Conservation (phyloP, 1,140 invertebrate species). For the Caenorhabditis elegans region DNA sequence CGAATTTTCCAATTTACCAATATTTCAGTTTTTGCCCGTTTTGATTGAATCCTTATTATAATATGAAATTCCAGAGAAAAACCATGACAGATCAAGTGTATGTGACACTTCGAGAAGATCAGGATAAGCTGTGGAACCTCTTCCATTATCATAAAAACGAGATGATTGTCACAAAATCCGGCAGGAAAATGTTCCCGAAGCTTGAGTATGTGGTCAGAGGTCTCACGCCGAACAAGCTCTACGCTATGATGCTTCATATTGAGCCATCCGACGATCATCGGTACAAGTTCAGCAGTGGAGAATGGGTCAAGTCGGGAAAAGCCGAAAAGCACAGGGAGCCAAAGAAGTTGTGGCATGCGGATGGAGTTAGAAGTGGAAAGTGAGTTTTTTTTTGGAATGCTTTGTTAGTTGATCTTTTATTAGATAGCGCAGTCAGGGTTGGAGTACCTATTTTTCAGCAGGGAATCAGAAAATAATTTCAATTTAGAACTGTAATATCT, state of each 20-base stretch:
- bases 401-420: too few species aligned
- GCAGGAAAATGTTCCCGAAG: conserved; percentile 6
- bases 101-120: background rate
- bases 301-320: background rate
- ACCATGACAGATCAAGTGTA: background rate
- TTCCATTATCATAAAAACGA: conserved; percentile 1
- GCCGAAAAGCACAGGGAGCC: background rate
- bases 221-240: background rate
- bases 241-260: conserved; percentile 9
- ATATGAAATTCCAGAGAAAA: background rate
- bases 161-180: conserved; percentile 13
- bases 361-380: background rate
- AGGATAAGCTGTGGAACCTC: background rate
- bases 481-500: too few species aligned
- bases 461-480: too few species aligned
- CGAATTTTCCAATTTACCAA: background rate
- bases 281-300: background rate
- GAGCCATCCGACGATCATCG: background rate
- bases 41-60: background rate
- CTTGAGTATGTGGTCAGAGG: background rate
- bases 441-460: too few species aligned
- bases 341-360: background rate
- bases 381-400: background rate
- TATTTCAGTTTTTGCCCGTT: background rate
- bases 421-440: too few species aligned